phyloP scores from a whole-genome alignment of 2,113 vertebrate genomes.

The Myodes glareolus region DNA sequence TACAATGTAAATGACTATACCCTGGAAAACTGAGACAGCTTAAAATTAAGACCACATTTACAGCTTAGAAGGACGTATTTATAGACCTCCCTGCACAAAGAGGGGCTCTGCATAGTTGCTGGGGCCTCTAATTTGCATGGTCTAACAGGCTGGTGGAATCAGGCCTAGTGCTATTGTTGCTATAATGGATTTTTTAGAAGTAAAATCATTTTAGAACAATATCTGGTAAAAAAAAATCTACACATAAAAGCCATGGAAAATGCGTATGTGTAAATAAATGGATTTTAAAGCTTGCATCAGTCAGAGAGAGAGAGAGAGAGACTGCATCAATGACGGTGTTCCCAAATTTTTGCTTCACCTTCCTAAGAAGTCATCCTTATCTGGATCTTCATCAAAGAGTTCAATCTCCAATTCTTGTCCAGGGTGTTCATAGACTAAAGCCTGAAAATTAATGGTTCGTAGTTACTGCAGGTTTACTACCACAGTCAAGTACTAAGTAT shows the following conservation, averaged over 20 bases:
- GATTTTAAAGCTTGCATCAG: background rate
- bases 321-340: accelerated
- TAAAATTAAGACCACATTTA: background rate
- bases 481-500: background rate
- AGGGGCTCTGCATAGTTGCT: background rate
- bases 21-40: background rate
- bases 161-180: background rate
- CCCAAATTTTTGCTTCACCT: slow-evolving; percentile 85
- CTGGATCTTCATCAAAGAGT: slow-evolving; percentile 96
- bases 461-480: background rate
- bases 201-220: background rate
- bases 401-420: slow-evolving; percentile 92
- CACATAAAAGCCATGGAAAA: background rate
- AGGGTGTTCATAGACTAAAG: slow-evolving; percentile 89
- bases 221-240: background rate
- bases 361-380: slow-evolving; percentile 97
- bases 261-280: background rate
- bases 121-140: too few relatives aligned
- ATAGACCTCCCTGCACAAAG: background rate
- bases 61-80: background rate
- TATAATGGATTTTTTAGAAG: background rate
- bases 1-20: background rate
- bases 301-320: background rate
- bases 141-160: background rate
- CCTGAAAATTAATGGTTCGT: slow-evolving; percentile 81